phyloP scores from a whole-genome alignment of 2,888 invertebrate genomes.

The Rugalucina vietnamica region DNA sequence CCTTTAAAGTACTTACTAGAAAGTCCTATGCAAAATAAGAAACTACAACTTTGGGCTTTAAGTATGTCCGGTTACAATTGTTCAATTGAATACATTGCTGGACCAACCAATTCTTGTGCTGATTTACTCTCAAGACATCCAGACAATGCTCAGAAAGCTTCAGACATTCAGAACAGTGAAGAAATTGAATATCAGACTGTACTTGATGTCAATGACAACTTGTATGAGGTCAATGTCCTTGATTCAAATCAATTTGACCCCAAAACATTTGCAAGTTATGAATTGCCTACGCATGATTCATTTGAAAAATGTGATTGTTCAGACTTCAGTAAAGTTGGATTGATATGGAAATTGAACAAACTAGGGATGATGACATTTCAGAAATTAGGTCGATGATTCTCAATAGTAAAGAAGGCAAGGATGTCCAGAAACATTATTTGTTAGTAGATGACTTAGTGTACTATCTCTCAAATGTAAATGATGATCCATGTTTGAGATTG shows the following conservation, averaged over 20 bases:
- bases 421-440: slow-evolving; percentile 14
- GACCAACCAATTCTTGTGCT: slow-evolving; percentile 19
- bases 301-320: slow-evolving; percentile 17
- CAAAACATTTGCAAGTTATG: slow-evolving; percentile 20
- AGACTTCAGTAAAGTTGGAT: slow-evolving; percentile 3
- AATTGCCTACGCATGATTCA: not conserved
- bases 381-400: slow-evolving; percentile 17
- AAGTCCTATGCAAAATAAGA: slow-evolving; percentile 40
- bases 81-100: slow-evolving; percentile 37
- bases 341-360: slow-evolving; percentile 27
- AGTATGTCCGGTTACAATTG: slow-evolving; percentile 38
- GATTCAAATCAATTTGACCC: slow-evolving; percentile 52
- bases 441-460: slow-evolving; percentile 44
- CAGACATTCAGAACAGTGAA: not conserved
- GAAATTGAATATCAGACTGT: not conserved
- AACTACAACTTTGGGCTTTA: slow-evolving; percentile 30
- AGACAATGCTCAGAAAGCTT: not conserved
- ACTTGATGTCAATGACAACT: slow-evolving; percentile 43
- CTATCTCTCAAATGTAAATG: slow-evolving; percentile 44
- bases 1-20: slow-evolving; percentile 30
- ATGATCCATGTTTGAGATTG: slow-evolving; percentile 37
- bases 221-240: slow-evolving; percentile 35
- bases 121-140: slow-evolving; percentile 30
- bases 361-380: slow-evolving; percentile 11
- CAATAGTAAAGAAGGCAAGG: slow-evolving; percentile 1